Evolutionary conservation across 1,140 invertebrate species (phyloP), one percentile per base, ranked within the genome.

Genomic region (Drosophila albomicans): DNA sequence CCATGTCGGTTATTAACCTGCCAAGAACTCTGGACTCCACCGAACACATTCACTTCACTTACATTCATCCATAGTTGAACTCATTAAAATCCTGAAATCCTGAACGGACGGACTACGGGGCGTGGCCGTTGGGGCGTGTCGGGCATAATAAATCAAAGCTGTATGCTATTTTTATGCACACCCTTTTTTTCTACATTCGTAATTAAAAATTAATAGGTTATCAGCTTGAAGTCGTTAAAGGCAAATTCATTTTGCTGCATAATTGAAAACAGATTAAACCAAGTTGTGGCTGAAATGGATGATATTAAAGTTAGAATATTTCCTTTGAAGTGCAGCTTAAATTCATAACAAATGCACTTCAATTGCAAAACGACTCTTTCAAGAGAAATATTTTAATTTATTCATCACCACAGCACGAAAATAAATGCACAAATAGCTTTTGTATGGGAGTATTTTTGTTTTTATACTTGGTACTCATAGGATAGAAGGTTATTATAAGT

Each of bases 1-100:
- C 81, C 74, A 78, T 78, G 81, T 58, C 80, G 84, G 84, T 87
- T 87, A 87, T 87, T 87, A 87, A 88, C 80, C 84, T 74, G 67
- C 84, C 80, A 82, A 51, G 32, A 25, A n/a, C 1, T 56, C n/a
- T 57, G 66, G 8, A 16, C 25, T 51, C 11, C 16, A 52, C 16
- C 10, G 5, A 15, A 48, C n/a, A 48, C 46, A 48, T 48, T 16
- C 15, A 30, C 25, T 48, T 16, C 15, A 30, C 25, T n/a, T 51
- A 54, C n/a, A 41, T 20, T 20, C 10, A 35, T 35, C 6, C 3
- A 41, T 16, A 48, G 46, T 45, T 73, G 56, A 59, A 59, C 70
- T 73, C 70, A 59, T 73, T 73, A 73, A 67, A 61, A 48, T 54
- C 56, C 56, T 25, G 41, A 38, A 57, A 54, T 54, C 56, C 56